A percentile compares a stretch with the other conserved stretches of the same genome.
Evolutionary conservation across 2,888 invertebrate species (phyloP).

Genomic region (Ethmia dodecea): DNA sequence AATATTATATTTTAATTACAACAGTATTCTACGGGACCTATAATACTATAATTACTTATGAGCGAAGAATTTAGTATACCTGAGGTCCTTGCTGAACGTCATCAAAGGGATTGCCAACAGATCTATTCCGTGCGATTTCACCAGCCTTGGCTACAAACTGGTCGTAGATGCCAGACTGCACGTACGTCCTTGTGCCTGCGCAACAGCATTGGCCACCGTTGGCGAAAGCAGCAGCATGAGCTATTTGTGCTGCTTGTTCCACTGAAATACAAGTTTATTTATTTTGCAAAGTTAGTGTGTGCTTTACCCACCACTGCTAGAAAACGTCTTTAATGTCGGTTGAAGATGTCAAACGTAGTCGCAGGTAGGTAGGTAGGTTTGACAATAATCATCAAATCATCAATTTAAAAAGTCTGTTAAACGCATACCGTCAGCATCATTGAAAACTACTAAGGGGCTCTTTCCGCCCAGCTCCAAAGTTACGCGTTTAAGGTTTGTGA

Average conservation of each 20-base stretch:
- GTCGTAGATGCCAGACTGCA: slow-evolving; percentile 92
- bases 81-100: slow-evolving; percentile 90
- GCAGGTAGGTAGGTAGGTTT: not conserved
- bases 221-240: slow-evolving; percentile 61
- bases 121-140: slow-evolving; percentile 81
- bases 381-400: not conserved
- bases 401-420: not conserved
- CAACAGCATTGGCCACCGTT: slow-evolving; percentile 67
- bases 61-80: too few relatives aligned
- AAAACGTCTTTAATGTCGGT: not conserved
- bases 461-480: slow-evolving; percentile 94
- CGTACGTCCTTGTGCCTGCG: slow-evolving; percentile 94
- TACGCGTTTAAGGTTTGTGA: slow-evolving; percentile 88
- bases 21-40: too few relatives aligned
- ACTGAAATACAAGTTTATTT: slow-evolving; percentile 42
- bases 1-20: too few relatives aligned
- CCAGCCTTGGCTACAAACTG: slow-evolving; percentile 87
- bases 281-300: not conserved
- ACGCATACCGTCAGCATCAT: slow-evolving; percentile 85
- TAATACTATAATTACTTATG: too few relatives aligned
- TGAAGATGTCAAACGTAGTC: not conserved
- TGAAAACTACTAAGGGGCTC: slow-evolving; percentile 90
- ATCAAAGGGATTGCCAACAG: slow-evolving; percentile 91
- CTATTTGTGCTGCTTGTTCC: slow-evolving; percentile 61
- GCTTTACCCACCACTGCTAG: not conserved